Conservation (phyloP, 2,113 vertebrate genomes). For the Hydrochoerus hydrochaeris region DNA sequence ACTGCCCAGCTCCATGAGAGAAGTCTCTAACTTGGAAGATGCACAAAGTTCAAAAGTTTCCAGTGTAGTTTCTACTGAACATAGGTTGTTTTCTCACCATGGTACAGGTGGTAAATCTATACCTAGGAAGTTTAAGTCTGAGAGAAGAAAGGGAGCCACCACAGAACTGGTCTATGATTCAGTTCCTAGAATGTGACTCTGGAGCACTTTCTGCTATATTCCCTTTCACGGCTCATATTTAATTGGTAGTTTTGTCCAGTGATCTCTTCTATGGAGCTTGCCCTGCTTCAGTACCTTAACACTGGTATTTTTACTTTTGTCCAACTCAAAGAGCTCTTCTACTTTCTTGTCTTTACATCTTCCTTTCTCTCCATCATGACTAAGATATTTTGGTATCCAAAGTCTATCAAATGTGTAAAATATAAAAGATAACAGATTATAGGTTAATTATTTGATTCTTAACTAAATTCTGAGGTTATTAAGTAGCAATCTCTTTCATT, state of each 20-base stretch:
- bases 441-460: background rate
- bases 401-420: background rate
- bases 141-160: background rate
- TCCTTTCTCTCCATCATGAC: background rate
- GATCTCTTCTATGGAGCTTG: background rate
- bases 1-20: no score
- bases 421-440: background rate
- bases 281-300: background rate
- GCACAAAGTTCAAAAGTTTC: background rate
- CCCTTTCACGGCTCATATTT: background rate
- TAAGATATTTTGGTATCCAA: background rate
- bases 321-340: background rate
- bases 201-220: rapidly evolving
- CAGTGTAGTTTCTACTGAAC: background rate
- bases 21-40: background rate
- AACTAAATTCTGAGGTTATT: background rate
- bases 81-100: background rate
- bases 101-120: background rate
- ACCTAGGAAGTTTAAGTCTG: background rate
- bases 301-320: background rate
- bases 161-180: background rate
- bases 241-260: background rate
- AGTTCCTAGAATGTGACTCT: background rate
- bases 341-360: background rate
- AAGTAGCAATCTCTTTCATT: background rate